Percentiles rank a stretch among this genome's conserved stretches.
Conservation (phyloP, 2,888 invertebrate species). For the Branchipolynoe longqiensis region DNA sequence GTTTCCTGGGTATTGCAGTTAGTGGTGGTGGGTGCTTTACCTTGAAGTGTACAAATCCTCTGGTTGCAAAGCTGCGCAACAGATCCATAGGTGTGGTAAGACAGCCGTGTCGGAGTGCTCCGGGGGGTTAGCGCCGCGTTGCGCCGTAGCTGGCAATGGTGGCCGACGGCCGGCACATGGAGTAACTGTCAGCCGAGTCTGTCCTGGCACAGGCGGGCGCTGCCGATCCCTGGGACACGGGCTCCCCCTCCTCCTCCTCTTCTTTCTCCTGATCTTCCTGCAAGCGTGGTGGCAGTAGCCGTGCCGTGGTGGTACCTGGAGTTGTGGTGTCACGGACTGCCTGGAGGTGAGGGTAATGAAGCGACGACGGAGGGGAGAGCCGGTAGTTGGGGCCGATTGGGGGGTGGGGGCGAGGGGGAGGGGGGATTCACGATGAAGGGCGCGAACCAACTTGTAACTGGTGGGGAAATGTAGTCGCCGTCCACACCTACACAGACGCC, state of each 20-base stretch:
- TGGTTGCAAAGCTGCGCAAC: constrained; percentile 26
- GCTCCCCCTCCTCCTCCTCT: too few relatives aligned
- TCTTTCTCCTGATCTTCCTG: not conserved
- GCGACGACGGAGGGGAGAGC: not conserved
- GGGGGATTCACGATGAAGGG: too few relatives aligned
- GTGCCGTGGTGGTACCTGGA: not conserved
- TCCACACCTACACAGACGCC: too few relatives aligned
- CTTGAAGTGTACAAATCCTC: constrained; percentile 53
- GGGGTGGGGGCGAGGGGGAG: not conserved
- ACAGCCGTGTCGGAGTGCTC: not conserved
- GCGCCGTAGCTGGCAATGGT: not conserved
- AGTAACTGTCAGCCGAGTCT: not conserved
- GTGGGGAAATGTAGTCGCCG: too few relatives aligned
- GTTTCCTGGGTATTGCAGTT: too few relatives aligned
- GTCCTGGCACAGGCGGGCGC: too few relatives aligned
- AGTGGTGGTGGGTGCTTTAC: too few relatives aligned
- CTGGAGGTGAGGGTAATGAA: not conserved
- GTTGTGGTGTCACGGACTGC: not conserved
- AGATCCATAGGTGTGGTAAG: constrained; percentile 52
- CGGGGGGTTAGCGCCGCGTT: not conserved
- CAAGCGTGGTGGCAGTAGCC: not conserved
- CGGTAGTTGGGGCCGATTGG: not conserved
- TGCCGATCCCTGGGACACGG: too few relatives aligned
- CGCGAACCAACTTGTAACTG: too few relatives aligned
- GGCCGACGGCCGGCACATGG: not conserved